phyloP scores from a whole-genome alignment of 2,888 invertebrate species.

The Gari tellinella region DNA sequence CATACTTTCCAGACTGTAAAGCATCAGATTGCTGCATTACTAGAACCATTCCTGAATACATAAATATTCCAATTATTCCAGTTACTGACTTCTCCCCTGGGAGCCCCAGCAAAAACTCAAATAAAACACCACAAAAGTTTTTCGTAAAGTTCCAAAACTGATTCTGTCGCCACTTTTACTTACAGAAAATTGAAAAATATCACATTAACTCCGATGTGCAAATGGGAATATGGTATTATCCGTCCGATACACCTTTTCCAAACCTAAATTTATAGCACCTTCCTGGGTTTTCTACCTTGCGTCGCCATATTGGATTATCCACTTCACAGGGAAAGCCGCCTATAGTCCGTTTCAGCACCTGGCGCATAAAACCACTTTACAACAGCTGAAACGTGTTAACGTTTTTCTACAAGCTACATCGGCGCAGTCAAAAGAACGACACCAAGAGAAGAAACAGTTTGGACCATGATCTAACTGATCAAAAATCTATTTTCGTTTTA shows the following conservation, averaged over 20 bases:
- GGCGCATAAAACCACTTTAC: conserved; percentile 9
- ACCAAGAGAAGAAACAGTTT: too few species aligned
- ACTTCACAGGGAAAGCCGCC: conserved; percentile 28
- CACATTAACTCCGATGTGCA: neutral
- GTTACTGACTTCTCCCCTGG: conserved; percentile 3
- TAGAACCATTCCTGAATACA: neutral
- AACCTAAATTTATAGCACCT: conserved; percentile 33
- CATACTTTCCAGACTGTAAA: too few species aligned
- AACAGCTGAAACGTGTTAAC: neutral
- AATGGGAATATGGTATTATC: neutral
- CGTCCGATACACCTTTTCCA: conserved; percentile 4
- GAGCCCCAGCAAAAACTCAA: neutral
- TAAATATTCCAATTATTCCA: neutral
- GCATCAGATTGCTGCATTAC: too few species aligned
- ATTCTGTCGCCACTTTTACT: neutral
- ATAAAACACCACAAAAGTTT: neutral
- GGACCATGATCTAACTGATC: too few species aligned
- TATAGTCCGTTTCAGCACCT: conserved; percentile 30
- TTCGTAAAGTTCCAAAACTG: neutral
- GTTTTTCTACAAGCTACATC: too few species aligned
- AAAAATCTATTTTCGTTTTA: too few species aligned
- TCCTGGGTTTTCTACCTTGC: conserved; percentile 37
- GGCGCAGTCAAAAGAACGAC: too few species aligned
- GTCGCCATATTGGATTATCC: conserved; percentile 59
- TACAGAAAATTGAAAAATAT: neutral